Percentiles rank a stretch among this genome's conserved stretches.
These are phyloP conservation scores for Pocota personata DNA, from an alignment of 2,888 invertebrate species.

Conservation along the genomic window DNA sequence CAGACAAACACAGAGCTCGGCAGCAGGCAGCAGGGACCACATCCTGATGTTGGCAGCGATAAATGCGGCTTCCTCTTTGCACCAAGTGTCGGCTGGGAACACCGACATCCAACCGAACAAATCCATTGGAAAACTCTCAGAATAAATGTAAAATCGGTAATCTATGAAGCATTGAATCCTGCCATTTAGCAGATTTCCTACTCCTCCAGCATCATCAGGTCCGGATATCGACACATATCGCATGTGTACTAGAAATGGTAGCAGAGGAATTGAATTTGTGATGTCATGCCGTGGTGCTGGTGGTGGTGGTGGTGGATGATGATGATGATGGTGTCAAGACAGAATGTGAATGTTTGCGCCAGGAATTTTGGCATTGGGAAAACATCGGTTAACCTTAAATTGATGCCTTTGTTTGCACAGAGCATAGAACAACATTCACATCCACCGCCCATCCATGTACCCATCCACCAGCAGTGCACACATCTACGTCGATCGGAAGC, in stretches of 20 bases:
- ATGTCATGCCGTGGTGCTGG: conserved; percentile 36
- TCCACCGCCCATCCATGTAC: conserved; percentile 30
- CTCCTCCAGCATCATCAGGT: conserved; percentile 39
- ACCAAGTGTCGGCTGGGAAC: conserved; percentile 58
- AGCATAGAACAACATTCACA: conserved; percentile 67
- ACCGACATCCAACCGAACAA: conserved; percentile 38
- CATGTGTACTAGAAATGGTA: neutral
- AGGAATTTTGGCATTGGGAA: conserved; percentile 72
- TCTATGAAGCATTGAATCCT: conserved; percentile 74
- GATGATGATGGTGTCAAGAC: conserved; percentile 73
- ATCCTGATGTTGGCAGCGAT: conserved; percentile 72
- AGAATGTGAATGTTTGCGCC: conserved; percentile 72
- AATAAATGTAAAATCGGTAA: conserved; percentile 73
- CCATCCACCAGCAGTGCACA: neutral
- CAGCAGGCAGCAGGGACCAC: conserved; percentile 48
- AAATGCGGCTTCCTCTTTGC: conserved; percentile 71
- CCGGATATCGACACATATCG: conserved; percentile 70
- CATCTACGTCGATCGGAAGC: conserved; percentile 68
- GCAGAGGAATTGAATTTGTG: conserved; percentile 64
- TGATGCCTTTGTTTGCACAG: conserved; percentile 73
- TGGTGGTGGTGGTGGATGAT: conserved; percentile 13
- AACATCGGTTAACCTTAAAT: conserved; percentile 74
- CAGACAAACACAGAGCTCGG: conserved; percentile 54
- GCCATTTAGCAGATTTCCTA: conserved; percentile 72
- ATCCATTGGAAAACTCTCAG: conserved; percentile 71